Percentiles rank a stretch among this genome's conserved stretches.
Conservation (phyloP, 2,888 invertebrate genomes). For the Tigriopus californicus region DNA sequence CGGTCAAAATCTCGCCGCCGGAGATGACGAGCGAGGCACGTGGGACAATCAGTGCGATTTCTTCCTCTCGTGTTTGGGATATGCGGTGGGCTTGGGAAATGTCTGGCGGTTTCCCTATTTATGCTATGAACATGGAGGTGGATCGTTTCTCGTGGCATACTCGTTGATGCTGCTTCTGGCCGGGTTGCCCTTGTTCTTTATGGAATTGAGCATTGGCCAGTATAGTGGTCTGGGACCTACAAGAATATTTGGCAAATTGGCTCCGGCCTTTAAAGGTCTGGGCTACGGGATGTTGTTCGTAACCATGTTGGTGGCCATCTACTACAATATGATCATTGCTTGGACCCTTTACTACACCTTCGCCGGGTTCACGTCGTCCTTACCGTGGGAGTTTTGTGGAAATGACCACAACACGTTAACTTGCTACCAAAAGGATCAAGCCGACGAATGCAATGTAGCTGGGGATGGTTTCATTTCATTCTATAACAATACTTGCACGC, state of each 20-base stretch:
- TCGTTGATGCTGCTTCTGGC: constrained; percentile 55
- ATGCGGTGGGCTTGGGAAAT: constrained; percentile 52
- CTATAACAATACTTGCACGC: too few species aligned
- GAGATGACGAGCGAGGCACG: background rate
- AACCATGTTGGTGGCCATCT: constrained; percentile 52
- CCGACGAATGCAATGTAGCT: background rate
- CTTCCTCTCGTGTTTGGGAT: constrained; percentile 46
- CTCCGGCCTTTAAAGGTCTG: constrained; percentile 30
- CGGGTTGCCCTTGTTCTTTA: constrained; percentile 59
- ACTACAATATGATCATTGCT: constrained; percentile 54
- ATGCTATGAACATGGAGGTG: constrained; percentile 55
- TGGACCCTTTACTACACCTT: constrained; percentile 55
- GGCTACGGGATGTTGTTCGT: constrained; percentile 57
- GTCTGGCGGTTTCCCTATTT: constrained; percentile 57
- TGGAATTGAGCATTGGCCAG: constrained; percentile 64
- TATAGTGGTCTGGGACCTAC: constrained; percentile 58
- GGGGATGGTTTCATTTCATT: background rate
- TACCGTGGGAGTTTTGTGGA: constrained; percentile 1
- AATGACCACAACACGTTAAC: background rate
- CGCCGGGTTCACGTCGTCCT: constrained; percentile 23
- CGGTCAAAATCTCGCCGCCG: too few species aligned
- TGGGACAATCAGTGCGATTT: constrained; percentile 34
- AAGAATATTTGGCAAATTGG: constrained; percentile 15
- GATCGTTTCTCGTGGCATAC: constrained; percentile 68
- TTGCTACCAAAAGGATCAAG: background rate